Conservation (phyloP, 2,888 invertebrate genomes). For the Ophraella communa region DNA sequence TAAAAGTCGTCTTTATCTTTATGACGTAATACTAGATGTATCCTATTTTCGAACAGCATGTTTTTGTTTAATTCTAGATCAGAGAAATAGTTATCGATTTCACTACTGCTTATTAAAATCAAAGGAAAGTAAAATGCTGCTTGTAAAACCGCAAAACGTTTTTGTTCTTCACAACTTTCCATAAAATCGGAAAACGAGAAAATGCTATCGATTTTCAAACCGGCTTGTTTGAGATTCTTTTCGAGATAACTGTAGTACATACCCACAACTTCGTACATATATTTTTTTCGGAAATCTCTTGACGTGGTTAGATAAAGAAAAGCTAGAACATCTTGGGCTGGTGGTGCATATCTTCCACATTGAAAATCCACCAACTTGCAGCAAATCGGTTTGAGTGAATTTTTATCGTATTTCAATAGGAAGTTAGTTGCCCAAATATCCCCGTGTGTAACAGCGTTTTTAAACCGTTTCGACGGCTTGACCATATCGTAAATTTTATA, state of each 20-base stretch:
- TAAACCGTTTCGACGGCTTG: slow-evolving; percentile 55
- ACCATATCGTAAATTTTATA: slow-evolving; percentile 46
- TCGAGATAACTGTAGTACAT: slow-evolving; percentile 53
- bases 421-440: slow-evolving; percentile 71
- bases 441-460: slow-evolving; percentile 67
- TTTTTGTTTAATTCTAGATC: slow-evolving; percentile 43
- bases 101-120: slow-evolving; percentile 44
- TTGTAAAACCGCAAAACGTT: slow-evolving; percentile 49
- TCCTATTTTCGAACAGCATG: slow-evolving; percentile 48
- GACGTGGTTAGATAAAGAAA: slow-evolving; percentile 50
- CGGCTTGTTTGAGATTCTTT: slow-evolving; percentile 43
- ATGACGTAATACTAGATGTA: slow-evolving; percentile 43
- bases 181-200: slow-evolving; percentile 50
- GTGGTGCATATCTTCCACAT: slow-evolving; percentile 65
- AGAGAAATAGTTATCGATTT: slow-evolving; percentile 42
- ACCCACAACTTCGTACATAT: slow-evolving; percentile 49
- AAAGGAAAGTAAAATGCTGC: slow-evolving; percentile 51
- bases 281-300: slow-evolving; percentile 45
- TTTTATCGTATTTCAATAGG: slow-evolving; percentile 47
- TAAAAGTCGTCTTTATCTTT: slow-evolving; percentile 45
- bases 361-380: slow-evolving; percentile 58
- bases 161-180: slow-evolving; percentile 52
- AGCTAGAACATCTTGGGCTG: slow-evolving; percentile 68
- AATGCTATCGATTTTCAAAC: slow-evolving; percentile 42
- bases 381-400: slow-evolving; percentile 37